Evolutionary conservation across 2,888 invertebrate genomes (phyloP).

Genomic region (Hartigia nigra): DNA sequence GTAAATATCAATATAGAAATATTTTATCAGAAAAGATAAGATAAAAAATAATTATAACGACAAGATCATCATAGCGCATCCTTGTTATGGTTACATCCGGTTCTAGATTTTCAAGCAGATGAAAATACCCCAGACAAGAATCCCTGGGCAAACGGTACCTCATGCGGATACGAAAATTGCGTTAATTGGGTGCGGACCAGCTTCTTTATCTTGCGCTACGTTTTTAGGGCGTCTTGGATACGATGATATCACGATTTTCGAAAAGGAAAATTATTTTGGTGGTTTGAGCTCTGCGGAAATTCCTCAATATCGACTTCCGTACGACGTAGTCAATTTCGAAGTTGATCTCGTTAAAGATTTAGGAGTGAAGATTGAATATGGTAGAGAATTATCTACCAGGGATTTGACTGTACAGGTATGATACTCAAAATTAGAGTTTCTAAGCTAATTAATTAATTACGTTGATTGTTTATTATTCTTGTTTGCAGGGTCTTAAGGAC

Average conservation of each 20-base stretch:
- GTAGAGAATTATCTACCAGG: constrained; percentile 75
- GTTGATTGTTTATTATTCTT: neutral
- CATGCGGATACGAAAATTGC: constrained; percentile 79
- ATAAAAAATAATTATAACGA: constrained; percentile 1
- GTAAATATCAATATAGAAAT: no score
- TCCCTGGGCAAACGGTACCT: constrained; percentile 72
- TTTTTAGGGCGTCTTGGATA: constrained; percentile 95
- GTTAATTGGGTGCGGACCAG: constrained; percentile 94
- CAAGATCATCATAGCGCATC: neutral
- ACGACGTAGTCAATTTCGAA: constrained; percentile 93
- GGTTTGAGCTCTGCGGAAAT: constrained; percentile 96
- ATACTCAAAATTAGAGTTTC: neutral
- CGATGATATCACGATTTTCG: constrained; percentile 89
- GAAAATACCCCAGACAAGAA: constrained; percentile 88
- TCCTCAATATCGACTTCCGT: constrained; percentile 96
- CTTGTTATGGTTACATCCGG: constrained; percentile 13
- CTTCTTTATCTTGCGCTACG: constrained; percentile 95
- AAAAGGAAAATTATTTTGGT: constrained; percentile 87
- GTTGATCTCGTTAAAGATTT: constrained; percentile 90
- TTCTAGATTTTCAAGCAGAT: constrained; percentile 89
- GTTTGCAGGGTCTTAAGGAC: constrained; percentile 68
- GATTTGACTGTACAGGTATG: constrained; percentile 80
- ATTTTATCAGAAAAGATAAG: neutral
- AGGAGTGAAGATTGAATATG: constrained; percentile 88
- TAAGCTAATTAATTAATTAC: neutral